phyloP scores from a whole-genome alignment of 2,888 invertebrate genomes.

The Cryptocephalus moraei region DNA sequence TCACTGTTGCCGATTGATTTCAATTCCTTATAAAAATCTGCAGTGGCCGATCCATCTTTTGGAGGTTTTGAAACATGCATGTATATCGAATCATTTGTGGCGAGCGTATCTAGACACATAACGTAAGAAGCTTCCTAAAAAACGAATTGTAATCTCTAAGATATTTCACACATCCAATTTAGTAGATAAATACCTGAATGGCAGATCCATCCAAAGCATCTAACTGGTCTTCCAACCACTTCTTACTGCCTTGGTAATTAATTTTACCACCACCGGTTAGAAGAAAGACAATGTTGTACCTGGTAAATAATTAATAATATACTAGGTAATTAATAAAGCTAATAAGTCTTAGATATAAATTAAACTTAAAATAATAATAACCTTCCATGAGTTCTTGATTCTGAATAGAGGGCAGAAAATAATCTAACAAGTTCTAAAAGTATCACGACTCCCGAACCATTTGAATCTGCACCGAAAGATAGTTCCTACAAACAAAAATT shows the following conservation, averaged over 20 bases:
- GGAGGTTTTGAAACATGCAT: slow-evolving; percentile 97
- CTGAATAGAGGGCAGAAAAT: slow-evolving; percentile 78
- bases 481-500: slow-evolving; percentile 53
- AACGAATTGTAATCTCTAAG: slow-evolving; percentile 10
- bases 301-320: no score
- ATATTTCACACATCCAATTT: not conserved
- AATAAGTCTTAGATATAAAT: no score
- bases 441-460: slow-evolving; percentile 83
- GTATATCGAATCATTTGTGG: slow-evolving; percentile 54
- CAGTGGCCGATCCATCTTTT: slow-evolving; percentile 68
- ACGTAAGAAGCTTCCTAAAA: slow-evolving; percentile 79
- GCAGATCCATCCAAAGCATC: slow-evolving; percentile 64
- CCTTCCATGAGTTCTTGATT: slow-evolving; percentile 58
- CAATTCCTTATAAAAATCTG: slow-evolving; percentile 55
- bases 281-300: slow-evolving; percentile 73
- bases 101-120: slow-evolving; percentile 79
- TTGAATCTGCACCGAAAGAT: slow-evolving; percentile 82
- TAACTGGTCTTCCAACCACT: slow-evolving; percentile 89
- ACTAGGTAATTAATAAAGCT: no score
- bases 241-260: slow-evolving; percentile 92
- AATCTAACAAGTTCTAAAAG: slow-evolving; percentile 79
- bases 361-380: no score
- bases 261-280: slow-evolving; percentile 83
- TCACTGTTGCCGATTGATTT: slow-evolving; percentile 38
- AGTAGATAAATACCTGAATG: slow-evolving; percentile 51